These are phyloP conservation scores for Mermis nigrescens DNA, from an alignment of 2,888 invertebrate species.

Conservation along the genomic window DNA sequence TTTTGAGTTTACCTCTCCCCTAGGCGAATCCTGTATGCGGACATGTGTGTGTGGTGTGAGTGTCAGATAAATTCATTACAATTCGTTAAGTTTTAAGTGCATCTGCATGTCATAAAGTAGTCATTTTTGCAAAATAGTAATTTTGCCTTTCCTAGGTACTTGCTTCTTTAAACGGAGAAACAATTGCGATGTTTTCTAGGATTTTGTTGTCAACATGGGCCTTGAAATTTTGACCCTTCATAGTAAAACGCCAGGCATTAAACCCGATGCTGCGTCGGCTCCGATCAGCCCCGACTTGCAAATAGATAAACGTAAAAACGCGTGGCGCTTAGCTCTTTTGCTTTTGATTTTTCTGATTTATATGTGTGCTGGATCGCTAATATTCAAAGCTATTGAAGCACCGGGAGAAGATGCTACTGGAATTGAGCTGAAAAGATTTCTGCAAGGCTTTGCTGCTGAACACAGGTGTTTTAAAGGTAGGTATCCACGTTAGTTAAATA, in stretches of 20 bases:
- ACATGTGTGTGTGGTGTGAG: too few species aligned
- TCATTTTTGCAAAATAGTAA: too few species aligned
- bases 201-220: too few species aligned
- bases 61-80: too few species aligned
- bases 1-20: too few species aligned
- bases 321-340: not conserved
- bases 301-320: not conserved
- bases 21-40: too few species aligned
- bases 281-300: not conserved
- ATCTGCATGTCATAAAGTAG: too few species aligned
- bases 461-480: constrained; percentile 50
- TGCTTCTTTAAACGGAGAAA: too few species aligned
- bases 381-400: constrained; percentile 59
- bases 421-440: constrained; percentile 39
- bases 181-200: too few species aligned
- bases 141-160: too few species aligned
- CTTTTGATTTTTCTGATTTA: constrained; percentile 34
- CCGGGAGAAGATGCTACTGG: constrained; percentile 47
- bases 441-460: constrained; percentile 33
- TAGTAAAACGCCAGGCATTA: not conserved
- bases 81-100: too few species aligned
- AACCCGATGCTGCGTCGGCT: not conserved
- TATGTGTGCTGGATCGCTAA: constrained; percentile 50
- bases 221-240: not conserved
- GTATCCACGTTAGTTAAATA: constrained; percentile 21